Evolutionary conservation across 2,113 vertebrate species (phyloP), one percentile per base, ranked within the genome.

Genomic region (Fukomys damarensis): DNA sequence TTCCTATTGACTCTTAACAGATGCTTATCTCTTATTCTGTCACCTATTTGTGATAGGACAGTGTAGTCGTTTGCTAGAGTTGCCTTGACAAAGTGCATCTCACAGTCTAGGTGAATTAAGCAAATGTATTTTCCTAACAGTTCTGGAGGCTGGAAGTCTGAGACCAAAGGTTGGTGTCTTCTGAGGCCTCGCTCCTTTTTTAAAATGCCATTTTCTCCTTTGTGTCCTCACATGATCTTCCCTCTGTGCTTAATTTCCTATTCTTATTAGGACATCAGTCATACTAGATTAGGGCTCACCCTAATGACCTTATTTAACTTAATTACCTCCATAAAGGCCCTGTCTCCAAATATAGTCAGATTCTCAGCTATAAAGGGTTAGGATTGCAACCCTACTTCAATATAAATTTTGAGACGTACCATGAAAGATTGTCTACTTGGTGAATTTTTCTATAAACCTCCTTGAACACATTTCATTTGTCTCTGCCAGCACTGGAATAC

Each of bases 401-500:
- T 86, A 86, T 65, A 65, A 89, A 52, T 93, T 76, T 72, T 43
- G 32, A 35, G 16, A 82, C 35, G 30, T 49, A 54, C 72, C 32
- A 49, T 79, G 80, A 86, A 66, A 76, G 41, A 43, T 85, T 56
- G 54, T 81, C 38, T 59, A 24, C 86, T 87, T 95, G 86, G 41
- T 91, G 86, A 92, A 43, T 85, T 94, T 93, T 66, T 43, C 82
- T 52, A 1, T 93, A 59, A 91, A 28, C 41, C 16, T 19, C 43
- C 86, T 93, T 92, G 41, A 68, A 43, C 46, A 43, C 26, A 32
- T 89, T 89, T 19, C 13, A 74, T 74, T 92, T 95, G 61, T 86
- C 41, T 96, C 77, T 94, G 88, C 82, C 81, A 77, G 84, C 97
- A 94, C 89, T 30, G 46, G 61, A 92, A 85, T 35, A 46, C 52